Evolutionary conservation across 2,888 invertebrate genomes (phyloP).

Genomic region (Tanypteryx hageni): DNA sequence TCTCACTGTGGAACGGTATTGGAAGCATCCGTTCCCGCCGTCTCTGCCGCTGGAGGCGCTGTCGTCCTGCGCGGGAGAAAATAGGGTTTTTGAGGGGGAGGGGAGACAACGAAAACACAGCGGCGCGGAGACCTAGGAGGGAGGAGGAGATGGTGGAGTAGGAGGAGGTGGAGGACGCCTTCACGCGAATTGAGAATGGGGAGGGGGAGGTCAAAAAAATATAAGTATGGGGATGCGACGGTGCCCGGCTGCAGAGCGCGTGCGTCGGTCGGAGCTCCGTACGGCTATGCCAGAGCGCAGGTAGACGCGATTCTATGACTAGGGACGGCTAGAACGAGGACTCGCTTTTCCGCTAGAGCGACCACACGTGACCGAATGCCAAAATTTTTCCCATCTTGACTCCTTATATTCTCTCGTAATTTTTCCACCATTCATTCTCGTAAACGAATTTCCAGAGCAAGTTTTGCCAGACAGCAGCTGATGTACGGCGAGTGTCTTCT

Average conservation of each 20-base stretch:
- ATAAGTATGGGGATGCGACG: not conserved
- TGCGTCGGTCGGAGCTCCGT: not conserved
- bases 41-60: slow-evolving; percentile 25
- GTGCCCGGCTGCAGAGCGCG: not conserved
- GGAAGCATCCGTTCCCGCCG: not conserved
- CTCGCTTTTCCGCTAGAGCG: not conserved
- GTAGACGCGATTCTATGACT: not conserved
- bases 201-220: slow-evolving; percentile 20
- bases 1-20: slow-evolving; percentile 24
- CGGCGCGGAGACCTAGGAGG: not conserved
- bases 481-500: too few species aligned
- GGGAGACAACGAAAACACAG: slow-evolving; percentile 49
- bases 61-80: not conserved
- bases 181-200: not conserved
- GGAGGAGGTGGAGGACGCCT: not conserved
- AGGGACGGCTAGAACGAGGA: not conserved
- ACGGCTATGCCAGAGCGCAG: not conserved
- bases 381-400: not conserved
- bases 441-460: too few species aligned
- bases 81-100: not conserved
- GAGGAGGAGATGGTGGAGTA: not conserved
- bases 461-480: too few species aligned
- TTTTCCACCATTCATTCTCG: too few species aligned
- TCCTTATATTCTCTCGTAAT: too few species aligned
- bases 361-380: not conserved